These are phyloP conservation scores for Brachionichthys hirsutus DNA, from an alignment of 2,113 vertebrate species.

Conservation along the genomic window DNA sequence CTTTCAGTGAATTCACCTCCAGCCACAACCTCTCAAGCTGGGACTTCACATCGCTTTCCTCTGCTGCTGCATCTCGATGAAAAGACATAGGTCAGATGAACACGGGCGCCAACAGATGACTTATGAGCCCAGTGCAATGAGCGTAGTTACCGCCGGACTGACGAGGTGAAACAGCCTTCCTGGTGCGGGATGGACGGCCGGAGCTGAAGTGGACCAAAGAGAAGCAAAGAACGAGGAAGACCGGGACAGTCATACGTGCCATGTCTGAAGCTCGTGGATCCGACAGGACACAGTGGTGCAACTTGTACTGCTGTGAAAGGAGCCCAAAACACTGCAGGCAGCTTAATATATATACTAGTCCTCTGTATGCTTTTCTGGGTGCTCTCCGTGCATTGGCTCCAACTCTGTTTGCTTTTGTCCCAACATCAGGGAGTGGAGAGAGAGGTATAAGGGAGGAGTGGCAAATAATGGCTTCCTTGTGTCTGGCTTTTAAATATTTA, in stretches of 20 bases:
- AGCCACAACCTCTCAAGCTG: conserved; percentile 92
- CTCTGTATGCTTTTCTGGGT: conserved; percentile 50
- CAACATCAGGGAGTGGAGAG: conserved; percentile 64
- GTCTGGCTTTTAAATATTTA: conserved; percentile 78
- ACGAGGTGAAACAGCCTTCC: conserved; percentile 60
- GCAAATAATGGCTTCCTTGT: conserved; percentile 74
- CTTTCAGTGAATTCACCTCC: conserved; percentile 95
- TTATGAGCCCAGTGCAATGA: neutral
- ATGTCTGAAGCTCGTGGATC: conserved; percentile 60
- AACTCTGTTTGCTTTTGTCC: conserved; percentile 60
- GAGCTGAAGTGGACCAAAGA: conserved; percentile 61
- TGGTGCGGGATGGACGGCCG: conserved; percentile 63
- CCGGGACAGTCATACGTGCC: conserved; percentile 58
- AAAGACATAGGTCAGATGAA: conserved; percentile 23
- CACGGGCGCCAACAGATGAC: neutral
- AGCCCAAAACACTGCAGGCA: conserved; percentile 38
- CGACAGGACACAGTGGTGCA: conserved; percentile 44
- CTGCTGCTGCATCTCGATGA: conserved; percentile 69
- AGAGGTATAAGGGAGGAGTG: conserved; percentile 59
- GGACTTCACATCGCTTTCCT: conserved; percentile 84
- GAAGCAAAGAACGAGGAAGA: conserved; percentile 66
- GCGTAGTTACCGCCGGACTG: conserved; percentile 66
- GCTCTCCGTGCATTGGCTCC: conserved; percentile 66
- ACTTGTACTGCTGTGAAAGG: conserved; percentile 55
- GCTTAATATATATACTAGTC: conserved; percentile 64